These are phyloP conservation scores for Galendromus occidentalis DNA, from an alignment of 1,140 invertebrate species.

Conservation along the genomic window DNA sequence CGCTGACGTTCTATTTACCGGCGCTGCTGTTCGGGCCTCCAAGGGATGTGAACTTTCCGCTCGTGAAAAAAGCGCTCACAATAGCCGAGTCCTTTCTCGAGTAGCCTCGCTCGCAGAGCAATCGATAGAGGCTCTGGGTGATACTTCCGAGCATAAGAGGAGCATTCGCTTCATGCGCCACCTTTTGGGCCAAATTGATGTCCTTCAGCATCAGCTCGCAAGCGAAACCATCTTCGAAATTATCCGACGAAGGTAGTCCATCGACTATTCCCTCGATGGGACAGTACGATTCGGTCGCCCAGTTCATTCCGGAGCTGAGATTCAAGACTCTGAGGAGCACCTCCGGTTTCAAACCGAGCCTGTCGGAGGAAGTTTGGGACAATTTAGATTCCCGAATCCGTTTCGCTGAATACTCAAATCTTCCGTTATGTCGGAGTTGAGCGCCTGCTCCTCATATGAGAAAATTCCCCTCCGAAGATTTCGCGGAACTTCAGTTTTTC, in stretches of 20 bases:
- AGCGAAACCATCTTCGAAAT: constrained; percentile 81
- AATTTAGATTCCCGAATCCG: too few relatives aligned
- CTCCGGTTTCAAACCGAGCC: constrained; percentile 73
- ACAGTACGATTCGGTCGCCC: constrained; percentile 86
- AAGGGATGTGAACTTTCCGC: too few relatives aligned
- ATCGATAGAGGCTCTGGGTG: background rate
- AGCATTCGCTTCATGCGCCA: background rate
- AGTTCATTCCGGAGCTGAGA: constrained; percentile 77
- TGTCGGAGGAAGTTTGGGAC: constrained; percentile 26
- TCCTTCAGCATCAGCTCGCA: constrained; percentile 67
- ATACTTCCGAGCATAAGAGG: background rate
- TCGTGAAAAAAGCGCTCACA: background rate
- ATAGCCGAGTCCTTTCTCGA: background rate
- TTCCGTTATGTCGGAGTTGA: too few relatives aligned
- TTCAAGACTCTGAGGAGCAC: constrained; percentile 73
- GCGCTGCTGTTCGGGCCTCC: background rate
- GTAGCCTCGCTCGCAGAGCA: background rate
- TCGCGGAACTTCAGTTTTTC: too few relatives aligned
- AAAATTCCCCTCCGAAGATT: too few relatives aligned
- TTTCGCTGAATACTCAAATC: too few relatives aligned
- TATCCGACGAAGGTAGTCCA: constrained; percentile 59
- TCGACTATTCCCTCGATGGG: constrained; percentile 71
- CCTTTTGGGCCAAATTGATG: background rate
- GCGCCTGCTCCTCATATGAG: too few relatives aligned
- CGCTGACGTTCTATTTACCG: background rate